Conservation (phyloP, 2,797 vertebrate species). For the Clarias laeviceps region DNA sequence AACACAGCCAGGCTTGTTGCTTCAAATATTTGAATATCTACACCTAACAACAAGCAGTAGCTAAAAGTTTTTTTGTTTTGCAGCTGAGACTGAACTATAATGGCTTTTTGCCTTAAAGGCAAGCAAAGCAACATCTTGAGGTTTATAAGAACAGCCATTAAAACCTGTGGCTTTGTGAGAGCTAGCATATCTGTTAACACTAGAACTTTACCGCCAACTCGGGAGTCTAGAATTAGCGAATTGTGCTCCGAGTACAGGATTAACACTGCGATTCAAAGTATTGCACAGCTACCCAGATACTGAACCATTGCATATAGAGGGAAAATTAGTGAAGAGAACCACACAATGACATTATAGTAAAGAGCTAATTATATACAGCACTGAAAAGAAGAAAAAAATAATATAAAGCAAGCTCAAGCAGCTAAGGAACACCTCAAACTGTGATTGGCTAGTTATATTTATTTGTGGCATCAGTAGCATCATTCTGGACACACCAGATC, state of each 20-base stretch:
- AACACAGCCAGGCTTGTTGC: slow-evolving; percentile 69
- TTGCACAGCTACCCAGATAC: slow-evolving; percentile 80
- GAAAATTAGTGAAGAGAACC: slow-evolving; percentile 55
- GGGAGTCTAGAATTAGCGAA: slow-evolving; percentile 44
- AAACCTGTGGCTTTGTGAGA: slow-evolving; percentile 29
- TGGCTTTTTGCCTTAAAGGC: slow-evolving; percentile 67
- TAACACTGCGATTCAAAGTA: slow-evolving; percentile 72
- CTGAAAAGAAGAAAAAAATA: slow-evolving; percentile 64
- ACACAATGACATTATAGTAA: slow-evolving; percentile 47
- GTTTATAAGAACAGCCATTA: slow-evolving; percentile 64
- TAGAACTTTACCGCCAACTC: not conserved
- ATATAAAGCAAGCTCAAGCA: slow-evolving; percentile 65
- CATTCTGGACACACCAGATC: slow-evolving; percentile 65
- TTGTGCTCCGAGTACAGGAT: slow-evolving; percentile 63
- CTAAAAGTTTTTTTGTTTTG: slow-evolving; percentile 60
- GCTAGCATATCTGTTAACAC: slow-evolving; percentile 4
- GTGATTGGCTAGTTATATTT: slow-evolving; percentile 38
- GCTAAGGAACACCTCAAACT: slow-evolving; percentile 52
- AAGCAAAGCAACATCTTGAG: slow-evolving; percentile 69
- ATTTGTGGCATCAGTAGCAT: slow-evolving; percentile 59
- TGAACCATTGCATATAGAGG: slow-evolving; percentile 71
- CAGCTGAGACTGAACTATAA: slow-evolving; percentile 53
- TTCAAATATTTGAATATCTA: slow-evolving; percentile 30
- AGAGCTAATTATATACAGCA: slow-evolving; percentile 73
- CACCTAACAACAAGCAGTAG: slow-evolving; percentile 54